A percentile compares a stretch with the other conserved stretches of the same genome.
These are phyloP conservation scores for Diadema setosum DNA, from an alignment of 35 echinoderm and acorn worm genomes.

Conservation along the genomic window DNA sequence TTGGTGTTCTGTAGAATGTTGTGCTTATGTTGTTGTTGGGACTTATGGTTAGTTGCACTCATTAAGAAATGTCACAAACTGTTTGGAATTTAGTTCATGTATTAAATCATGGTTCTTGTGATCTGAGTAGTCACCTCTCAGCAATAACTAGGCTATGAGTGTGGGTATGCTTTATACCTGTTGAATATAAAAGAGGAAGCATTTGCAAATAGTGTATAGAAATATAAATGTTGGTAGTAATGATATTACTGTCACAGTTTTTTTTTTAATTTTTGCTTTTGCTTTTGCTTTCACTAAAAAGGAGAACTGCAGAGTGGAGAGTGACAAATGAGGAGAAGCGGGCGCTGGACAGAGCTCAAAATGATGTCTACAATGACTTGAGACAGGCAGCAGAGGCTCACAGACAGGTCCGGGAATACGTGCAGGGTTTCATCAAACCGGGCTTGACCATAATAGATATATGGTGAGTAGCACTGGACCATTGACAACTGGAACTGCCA, in stretches of 20 bases:
- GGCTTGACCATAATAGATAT: constrained; percentile 95
- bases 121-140: not conserved
- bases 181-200: not conserved
- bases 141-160: not conserved
- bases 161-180: not conserved
- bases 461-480: too few relatives aligned
- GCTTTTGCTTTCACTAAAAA: not conserved
- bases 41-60: too few relatives aligned
- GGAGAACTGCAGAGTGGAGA: constrained; percentile 82
- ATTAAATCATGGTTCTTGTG: not conserved
- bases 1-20: too few relatives aligned
- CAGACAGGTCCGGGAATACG: constrained; percentile 91
- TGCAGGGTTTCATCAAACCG: constrained; percentile 90
- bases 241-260: not conserved
- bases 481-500: too few relatives aligned
- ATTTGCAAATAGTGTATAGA: not conserved
- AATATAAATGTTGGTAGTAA: not conserved
- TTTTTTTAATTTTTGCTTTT: not conserved
- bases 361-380: constrained; percentile 91
- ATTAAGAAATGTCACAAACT: too few relatives aligned
- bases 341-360: constrained; percentile 58
- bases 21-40: too few relatives aligned
- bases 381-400: constrained; percentile 94
- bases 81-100: too few relatives aligned
- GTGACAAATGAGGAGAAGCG: constrained; percentile 78